phyloP scores from a whole-genome alignment of 2,888 invertebrate species.

The Drosophila ezoana region DNA sequence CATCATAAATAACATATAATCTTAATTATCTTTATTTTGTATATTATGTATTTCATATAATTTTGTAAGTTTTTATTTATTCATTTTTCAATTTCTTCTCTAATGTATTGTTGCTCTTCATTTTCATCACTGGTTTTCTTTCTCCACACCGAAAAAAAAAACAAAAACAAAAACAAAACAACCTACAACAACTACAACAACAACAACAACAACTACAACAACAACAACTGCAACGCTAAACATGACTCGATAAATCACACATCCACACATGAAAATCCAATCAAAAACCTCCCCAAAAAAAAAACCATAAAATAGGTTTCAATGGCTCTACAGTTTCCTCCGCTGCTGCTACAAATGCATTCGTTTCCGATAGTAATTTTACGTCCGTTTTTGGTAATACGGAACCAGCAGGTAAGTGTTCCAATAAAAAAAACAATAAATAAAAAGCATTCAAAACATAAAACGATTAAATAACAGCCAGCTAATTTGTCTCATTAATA shows the following conservation, averaged over 20 bases:
- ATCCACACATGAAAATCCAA: constrained; percentile 37
- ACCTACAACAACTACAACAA: constrained; percentile 40
- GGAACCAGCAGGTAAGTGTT: constrained; percentile 89
- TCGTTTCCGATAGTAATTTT: constrained; percentile 95
- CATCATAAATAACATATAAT: constrained; percentile 33
- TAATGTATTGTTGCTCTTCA: constrained; percentile 78
- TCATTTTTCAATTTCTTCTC: constrained; percentile 71
- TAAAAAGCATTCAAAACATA: not conserved
- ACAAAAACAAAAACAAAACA: constrained; percentile 45
- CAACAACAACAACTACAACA: constrained; percentile 31
- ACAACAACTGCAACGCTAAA: constrained; percentile 32
- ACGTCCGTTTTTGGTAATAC: constrained; percentile 93
- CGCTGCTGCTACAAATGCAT: constrained; percentile 86
- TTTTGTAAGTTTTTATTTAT: constrained; percentile 50
- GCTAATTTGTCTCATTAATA: constrained; percentile 35
- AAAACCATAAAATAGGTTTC: constrained; percentile 83
- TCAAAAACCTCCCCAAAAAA: constrained; percentile 23
- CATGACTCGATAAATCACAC: constrained; percentile 25
- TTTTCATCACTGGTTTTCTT: constrained; percentile 75
- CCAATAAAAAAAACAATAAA: constrained; percentile 3
- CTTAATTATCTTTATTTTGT: constrained; percentile 28
- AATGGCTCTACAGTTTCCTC: constrained; percentile 84
- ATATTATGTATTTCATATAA: constrained; percentile 33
- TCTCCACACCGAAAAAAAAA: constrained; percentile 49
- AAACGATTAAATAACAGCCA: constrained; percentile 13